Evolutionary conservation across 2,888 invertebrate species (phyloP), one percentile per base, ranked within the genome.

Genomic region (Rhogogaster chlorosoma): DNA sequence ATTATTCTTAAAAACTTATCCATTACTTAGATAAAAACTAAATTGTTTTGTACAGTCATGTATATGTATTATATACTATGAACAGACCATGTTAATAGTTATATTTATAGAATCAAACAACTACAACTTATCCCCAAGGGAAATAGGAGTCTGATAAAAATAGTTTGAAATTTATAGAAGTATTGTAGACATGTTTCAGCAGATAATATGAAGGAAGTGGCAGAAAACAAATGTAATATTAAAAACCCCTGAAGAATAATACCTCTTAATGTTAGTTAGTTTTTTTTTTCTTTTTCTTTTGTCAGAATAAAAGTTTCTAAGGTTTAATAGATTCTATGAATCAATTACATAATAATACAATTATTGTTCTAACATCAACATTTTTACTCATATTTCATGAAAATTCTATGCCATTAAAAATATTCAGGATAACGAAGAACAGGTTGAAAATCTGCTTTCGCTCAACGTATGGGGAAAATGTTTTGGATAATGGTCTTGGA

Each of bases 1-100:
- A 36, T 38, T 38, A 38, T 38, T 67, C 32, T 0, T 38, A 53
- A 36, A 36, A 71, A 73, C 42, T 42, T 77, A 77, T 77, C 53
- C 53, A 53, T 77, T 32, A 53, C 15, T 80, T 49, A 61, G 57
- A 61, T 61, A 38, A 57, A 57, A 38, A 49, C 80, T 61, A 36
- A 80, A 67, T 80, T 80, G 36, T 57, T 80, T 80, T 80, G 80
- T 80, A 80, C 80, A 80, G 80, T 53, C 9, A 26, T 78, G 57
- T 78, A 57, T 78, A 57, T 78, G 70, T 70, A 29, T 70, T 70
- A 36, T 70, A 36, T 70, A 36, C 18, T 36, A 67, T 18, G 1
- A 26, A 42, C 45, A 45, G 26, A 77, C 36, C 77, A 53, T 53
- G 53, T 77, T 77, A 18, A 53, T 53, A 53, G 53, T 49, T 36